Percentiles rank a stretch among this genome's conserved stretches.
Evolutionary conservation across 2,888 invertebrate genomes (phyloP).

Genomic region (Apantesis nais): DNA sequence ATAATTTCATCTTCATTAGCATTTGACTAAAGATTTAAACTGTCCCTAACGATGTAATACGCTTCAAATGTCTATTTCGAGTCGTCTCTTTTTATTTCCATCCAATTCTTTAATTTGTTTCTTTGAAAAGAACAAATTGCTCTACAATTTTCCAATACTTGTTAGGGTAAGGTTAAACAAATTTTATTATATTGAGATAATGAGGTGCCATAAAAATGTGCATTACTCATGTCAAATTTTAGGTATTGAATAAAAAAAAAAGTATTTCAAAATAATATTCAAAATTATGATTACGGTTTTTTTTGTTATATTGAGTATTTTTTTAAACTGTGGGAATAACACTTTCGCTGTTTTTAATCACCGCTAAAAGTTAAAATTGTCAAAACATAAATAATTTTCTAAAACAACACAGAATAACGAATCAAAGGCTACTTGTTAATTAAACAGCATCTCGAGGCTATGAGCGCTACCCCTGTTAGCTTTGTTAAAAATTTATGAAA

Average conservation of each 20-base stretch:
- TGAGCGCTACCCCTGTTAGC: conserved; percentile 26
- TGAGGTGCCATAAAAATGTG: neutral
- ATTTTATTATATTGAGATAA: neutral
- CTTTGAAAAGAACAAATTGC: conserved; percentile 5
- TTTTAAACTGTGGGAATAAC: neutral
- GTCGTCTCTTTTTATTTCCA: conserved; percentile 16
- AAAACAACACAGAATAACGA: conserved; percentile 43
- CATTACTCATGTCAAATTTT: neutral
- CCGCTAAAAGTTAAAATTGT: conserved; percentile 35
- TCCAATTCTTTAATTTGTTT: conserved; percentile 17
- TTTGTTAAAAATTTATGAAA: conserved; percentile 29
- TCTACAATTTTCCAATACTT: conserved; percentile 1
- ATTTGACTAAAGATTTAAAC: conserved; percentile 20
- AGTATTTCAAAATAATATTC: neutral
- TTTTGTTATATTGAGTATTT: too few species aligned
- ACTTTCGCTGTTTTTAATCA: conserved; percentile 9
- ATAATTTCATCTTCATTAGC: conserved; percentile 27
- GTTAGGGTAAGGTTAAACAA: neutral
- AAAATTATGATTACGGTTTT: neutral
- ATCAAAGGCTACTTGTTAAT: conserved; percentile 51
- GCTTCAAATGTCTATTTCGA: conserved; percentile 21
- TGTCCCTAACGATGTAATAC: conserved; percentile 20
- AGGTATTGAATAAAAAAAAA: too few species aligned
- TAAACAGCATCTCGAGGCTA: conserved; percentile 42
- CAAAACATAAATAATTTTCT: conserved; percentile 46